Evolutionary conservation across 2,888 invertebrate species (phyloP).

Genomic region (Marasmarcha lunaedactyla): DNA sequence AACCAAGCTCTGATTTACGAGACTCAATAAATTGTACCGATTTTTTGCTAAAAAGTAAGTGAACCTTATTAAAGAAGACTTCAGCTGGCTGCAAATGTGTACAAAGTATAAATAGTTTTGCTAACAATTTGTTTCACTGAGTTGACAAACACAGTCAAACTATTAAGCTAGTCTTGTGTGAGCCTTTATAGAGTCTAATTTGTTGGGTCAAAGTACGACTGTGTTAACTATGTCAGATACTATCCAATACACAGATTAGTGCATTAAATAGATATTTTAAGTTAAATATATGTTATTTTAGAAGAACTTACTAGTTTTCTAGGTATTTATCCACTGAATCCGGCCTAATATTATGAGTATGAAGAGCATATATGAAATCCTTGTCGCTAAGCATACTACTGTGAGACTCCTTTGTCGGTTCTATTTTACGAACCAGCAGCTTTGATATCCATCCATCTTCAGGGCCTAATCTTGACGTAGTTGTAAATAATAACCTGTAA

Average conservation of each 20-base stretch:
- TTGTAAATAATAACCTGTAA: slow-evolving; percentile 51
- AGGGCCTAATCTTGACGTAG: slow-evolving; percentile 40
- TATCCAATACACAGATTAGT: too few species aligned
- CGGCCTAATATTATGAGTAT: slow-evolving; percentile 94
- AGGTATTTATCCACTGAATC: slow-evolving; percentile 89
- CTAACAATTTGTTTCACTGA: not conserved
- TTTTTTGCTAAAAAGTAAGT: slow-evolving; percentile 81
- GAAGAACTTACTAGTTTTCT: slow-evolving; percentile 86
- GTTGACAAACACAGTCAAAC: too few species aligned
- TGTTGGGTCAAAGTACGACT: too few species aligned
- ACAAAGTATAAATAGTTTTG: slow-evolving; percentile 3
- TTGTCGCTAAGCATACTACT: slow-evolving; percentile 97
- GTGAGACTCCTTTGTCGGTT: slow-evolving; percentile 95
- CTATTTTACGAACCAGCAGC: slow-evolving; percentile 88
- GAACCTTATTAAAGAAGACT: too few species aligned
- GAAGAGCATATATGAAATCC: slow-evolving; percentile 94
- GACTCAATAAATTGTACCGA: slow-evolving; percentile 82
- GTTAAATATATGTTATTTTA: not conserved
- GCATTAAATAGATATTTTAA: too few species aligned
- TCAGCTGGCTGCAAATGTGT: too few species aligned
- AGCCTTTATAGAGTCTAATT: too few species aligned
- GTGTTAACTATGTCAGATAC: too few species aligned
- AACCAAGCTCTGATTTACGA: slow-evolving; percentile 78
- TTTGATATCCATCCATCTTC: slow-evolving; percentile 91
- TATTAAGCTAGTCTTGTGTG: too few species aligned